These are phyloP conservation scores for Trichogramma dendrolimi DNA, from an alignment of 2,888 invertebrate species.

Conservation along the genomic window DNA sequence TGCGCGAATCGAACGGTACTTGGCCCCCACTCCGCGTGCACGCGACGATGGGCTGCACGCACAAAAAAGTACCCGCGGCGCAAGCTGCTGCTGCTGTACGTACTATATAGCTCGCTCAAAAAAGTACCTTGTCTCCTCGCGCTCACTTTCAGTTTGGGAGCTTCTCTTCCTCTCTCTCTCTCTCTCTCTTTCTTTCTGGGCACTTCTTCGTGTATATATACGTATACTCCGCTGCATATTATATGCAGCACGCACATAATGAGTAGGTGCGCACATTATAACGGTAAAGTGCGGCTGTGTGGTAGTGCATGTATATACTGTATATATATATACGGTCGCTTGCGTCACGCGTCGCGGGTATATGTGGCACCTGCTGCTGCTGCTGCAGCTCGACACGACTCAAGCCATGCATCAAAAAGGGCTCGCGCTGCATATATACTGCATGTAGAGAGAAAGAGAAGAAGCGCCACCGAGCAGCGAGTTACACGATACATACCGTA, in stretches of 20 bases:
- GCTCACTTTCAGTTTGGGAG: conserved; percentile 22
- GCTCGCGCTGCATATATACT: conserved; percentile 13
- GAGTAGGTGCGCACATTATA: no score
- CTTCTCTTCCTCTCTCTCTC: background rate
- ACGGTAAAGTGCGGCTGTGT: no score
- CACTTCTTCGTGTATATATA: background rate
- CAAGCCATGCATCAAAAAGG: conserved; percentile 11
- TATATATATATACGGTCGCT: background rate
- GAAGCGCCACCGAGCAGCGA: background rate
- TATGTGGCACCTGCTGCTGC: no score
- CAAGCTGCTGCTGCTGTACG: background rate
- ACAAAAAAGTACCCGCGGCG: background rate
- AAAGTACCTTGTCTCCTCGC: background rate
- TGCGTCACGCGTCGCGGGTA: conserved; percentile 18
- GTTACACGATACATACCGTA: conserved; percentile 21
- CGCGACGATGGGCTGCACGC: background rate
- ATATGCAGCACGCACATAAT: no score
- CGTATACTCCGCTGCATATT: background rate
- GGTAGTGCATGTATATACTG: no score
- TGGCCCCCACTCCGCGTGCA: background rate
- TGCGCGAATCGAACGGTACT: conserved; percentile 21
- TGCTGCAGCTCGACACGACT: no score
- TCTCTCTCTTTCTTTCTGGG: background rate
- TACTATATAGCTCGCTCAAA: background rate
- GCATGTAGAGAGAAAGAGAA: background rate